Evolutionary conservation across 2,888 invertebrate genomes (phyloP).

Genomic region (Hydropsyche betteni): DNA sequence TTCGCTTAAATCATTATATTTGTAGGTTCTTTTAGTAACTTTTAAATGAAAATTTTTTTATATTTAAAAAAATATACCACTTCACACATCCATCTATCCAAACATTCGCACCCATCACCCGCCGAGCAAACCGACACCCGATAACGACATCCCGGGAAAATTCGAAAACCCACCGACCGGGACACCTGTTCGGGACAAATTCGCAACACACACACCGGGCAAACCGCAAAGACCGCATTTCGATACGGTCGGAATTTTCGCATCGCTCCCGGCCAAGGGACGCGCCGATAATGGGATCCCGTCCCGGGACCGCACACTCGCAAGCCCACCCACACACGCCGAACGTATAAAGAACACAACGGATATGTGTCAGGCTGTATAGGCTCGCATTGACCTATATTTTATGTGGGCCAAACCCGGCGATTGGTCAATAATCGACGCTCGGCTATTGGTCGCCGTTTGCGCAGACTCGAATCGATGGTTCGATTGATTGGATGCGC

Average conservation of each 20-base stretch:
- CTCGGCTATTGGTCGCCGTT: slow-evolving; percentile 34
- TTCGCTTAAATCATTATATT: no score
- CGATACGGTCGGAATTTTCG: background rate
- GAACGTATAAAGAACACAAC: background rate
- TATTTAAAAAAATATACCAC: no score
- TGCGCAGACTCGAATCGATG: slow-evolving; percentile 42
- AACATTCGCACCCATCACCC: no score
- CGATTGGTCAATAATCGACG: slow-evolving; percentile 35
- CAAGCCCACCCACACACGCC: no score
- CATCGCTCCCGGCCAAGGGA: background rate
- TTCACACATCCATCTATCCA: no score
- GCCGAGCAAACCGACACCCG: no score
- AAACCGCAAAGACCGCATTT: background rate
- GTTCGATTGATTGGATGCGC: slow-evolving; percentile 33
- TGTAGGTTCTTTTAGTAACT: no score
- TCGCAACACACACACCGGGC: background rate
- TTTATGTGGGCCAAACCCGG: slow-evolving; percentile 16
- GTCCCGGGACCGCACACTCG: background rate
- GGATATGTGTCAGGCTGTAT: slow-evolving; percentile 16
- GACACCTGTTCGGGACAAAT: no score
- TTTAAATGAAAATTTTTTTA: no score
- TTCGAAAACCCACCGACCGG: no score
- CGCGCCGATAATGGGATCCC: background rate
- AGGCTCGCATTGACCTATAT: slow-evolving; percentile 29
- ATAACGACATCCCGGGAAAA: no score